These are phyloP conservation scores for Marcusenius ussheri DNA, from an alignment of 2,113 vertebrate species.

Conservation along the genomic window DNA sequence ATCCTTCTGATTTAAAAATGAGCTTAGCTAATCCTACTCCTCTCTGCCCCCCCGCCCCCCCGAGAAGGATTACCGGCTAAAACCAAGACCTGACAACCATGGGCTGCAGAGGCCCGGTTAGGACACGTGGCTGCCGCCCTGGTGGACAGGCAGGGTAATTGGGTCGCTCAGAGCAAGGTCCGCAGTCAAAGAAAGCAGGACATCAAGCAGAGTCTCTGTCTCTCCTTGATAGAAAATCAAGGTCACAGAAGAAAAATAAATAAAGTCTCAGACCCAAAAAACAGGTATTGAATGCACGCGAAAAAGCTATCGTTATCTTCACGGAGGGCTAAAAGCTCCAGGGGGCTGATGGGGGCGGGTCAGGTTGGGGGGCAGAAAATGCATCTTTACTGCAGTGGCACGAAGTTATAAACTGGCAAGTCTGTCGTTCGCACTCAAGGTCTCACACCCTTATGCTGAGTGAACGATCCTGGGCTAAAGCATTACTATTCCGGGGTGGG, in stretches of 20 bases:
- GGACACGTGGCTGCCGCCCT: not conserved
- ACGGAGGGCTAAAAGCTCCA: not conserved
- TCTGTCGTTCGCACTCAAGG: not conserved
- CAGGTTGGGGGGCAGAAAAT: not conserved
- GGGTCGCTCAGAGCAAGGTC: not conserved
- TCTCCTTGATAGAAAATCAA: not conserved
- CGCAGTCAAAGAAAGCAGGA: not conserved
- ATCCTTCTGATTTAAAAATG: constrained; percentile 34
- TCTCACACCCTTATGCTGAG: not conserved
- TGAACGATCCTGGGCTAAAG: not conserved
- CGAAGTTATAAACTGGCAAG: not conserved
- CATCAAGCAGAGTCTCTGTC: not conserved
- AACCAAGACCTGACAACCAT: not conserved
- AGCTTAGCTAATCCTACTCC: constrained; percentile 24
- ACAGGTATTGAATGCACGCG: not conserved
- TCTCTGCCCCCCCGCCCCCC: not conserved
- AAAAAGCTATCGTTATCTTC: not conserved
- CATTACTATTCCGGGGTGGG: not conserved
- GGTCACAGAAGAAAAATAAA: not conserved
- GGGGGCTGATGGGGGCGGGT: not conserved
- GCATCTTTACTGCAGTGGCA: not conserved
- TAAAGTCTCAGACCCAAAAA: not conserved
- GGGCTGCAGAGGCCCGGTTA: not conserved
- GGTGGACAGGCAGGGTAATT: not conserved
- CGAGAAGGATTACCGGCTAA: not conserved